phyloP scores from a whole-genome alignment of 2,113 vertebrate genomes.

The Glaucomys volans region DNA sequence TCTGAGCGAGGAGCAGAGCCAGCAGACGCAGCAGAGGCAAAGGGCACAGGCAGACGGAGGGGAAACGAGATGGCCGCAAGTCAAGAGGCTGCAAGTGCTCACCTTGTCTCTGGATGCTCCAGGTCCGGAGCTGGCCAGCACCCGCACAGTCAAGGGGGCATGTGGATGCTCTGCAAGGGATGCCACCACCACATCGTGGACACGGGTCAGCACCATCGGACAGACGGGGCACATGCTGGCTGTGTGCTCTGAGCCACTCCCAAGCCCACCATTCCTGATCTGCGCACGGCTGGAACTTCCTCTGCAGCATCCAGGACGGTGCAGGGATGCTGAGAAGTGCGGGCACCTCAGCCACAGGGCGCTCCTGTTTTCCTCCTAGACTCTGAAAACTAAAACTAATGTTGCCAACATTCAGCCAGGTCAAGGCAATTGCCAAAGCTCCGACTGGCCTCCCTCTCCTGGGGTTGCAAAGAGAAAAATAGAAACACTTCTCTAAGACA shows the following conservation, averaged over 20 bases:
- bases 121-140: not conserved
- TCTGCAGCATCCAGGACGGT: not conserved
- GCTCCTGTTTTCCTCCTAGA: not conserved
- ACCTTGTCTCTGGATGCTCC: too few relatives aligned
- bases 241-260: not conserved
- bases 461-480: not conserved
- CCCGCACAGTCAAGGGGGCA: rapidly evolving
- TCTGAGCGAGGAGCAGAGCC: not conserved
- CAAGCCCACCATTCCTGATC: too few relatives aligned
- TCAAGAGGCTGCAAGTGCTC: too few relatives aligned
- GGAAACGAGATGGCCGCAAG: too few relatives aligned
- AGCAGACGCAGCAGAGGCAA: too few relatives aligned
- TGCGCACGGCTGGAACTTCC: not conserved
- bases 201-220: not conserved
- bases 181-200: not conserved
- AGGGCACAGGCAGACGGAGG: too few relatives aligned
- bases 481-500: not conserved
- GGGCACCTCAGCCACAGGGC: not conserved
- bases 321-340: not conserved
- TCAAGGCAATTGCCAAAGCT: not conserved
- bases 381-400: not conserved
- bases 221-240: not conserved
- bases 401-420: not conserved
- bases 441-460: not conserved
- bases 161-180: rapidly evolving